phyloP scores from a whole-genome alignment of 2,888 invertebrate genomes.

The Balanococcus diminutus region DNA sequence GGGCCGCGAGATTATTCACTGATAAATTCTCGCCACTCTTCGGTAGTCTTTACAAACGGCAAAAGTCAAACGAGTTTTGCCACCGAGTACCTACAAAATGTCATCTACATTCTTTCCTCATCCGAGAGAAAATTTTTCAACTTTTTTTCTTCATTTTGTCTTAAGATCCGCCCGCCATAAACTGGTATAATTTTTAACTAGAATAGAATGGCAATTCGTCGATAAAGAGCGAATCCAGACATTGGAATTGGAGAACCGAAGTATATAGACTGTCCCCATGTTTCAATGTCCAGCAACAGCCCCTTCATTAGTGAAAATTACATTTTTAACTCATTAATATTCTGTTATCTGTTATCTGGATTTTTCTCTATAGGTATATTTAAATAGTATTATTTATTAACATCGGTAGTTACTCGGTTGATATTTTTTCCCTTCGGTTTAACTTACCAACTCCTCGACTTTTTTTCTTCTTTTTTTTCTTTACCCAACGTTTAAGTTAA shows the following conservation, averaged over 20 bases:
- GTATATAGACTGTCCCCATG: not conserved
- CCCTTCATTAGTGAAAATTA: constrained; percentile 31
- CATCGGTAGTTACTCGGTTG: not conserved
- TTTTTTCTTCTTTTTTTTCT: not conserved
- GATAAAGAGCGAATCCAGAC: not conserved
- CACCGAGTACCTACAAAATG: not conserved
- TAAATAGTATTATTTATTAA: constrained; percentile 25
- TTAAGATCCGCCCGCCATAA: not conserved
- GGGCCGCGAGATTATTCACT: not conserved
- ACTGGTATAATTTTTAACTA: not conserved
- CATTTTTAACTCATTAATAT: constrained; percentile 11
- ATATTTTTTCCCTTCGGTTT: not conserved
- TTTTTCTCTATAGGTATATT: not conserved
- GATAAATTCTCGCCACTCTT: not conserved
- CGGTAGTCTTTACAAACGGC: not conserved
- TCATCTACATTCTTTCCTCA: not conserved
- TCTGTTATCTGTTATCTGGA: constrained; percentile 33
- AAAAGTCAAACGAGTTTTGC: constrained; percentile 35
- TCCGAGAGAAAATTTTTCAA: not conserved
- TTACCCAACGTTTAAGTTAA: not conserved
- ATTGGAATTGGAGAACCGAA: not conserved
- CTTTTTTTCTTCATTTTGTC: not conserved
- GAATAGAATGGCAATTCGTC: not conserved
- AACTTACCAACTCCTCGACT: not conserved
- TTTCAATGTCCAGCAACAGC: not conserved